Conservation (phyloP, 2,888 invertebrate species). For the Trichogramma evanescens region DNA sequence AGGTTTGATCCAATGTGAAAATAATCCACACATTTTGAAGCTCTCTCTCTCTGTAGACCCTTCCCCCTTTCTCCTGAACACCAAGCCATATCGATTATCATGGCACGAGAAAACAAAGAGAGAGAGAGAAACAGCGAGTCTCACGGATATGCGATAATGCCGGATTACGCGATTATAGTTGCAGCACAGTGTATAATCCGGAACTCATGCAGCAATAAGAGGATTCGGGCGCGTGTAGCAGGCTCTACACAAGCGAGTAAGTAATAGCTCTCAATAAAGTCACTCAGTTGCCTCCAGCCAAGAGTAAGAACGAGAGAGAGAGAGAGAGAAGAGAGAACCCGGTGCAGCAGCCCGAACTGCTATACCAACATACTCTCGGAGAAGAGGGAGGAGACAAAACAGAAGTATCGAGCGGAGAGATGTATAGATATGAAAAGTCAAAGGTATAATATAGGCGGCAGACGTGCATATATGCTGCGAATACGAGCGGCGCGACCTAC, state of each 20-base stretch:
- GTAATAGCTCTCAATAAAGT: neutral
- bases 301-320: neutral
- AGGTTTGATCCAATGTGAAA: slow-evolving; percentile 14
- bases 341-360: too few relatives aligned
- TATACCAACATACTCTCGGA: too few relatives aligned
- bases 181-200: slow-evolving; percentile 14
- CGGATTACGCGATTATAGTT: slow-evolving; percentile 29
- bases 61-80: neutral
- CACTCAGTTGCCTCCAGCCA: neutral
- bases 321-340: slow-evolving; percentile 2
- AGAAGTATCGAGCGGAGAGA: too few relatives aligned
- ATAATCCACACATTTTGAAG: slow-evolving; percentile 12
- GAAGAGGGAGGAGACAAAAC: too few relatives aligned
- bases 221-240: neutral
- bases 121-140: neutral
- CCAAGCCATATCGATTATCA: slow-evolving; percentile 14
- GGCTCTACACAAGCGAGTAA: neutral
- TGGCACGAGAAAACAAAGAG: slow-evolving; percentile 10
- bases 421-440: too few relatives aligned
- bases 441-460: too few relatives aligned
- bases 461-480: too few relatives aligned
- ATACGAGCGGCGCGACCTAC: too few relatives aligned
- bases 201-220: neutral
- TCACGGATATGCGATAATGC: slow-evolving; percentile 20
- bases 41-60: neutral